Evolutionary conservation across 2,888 invertebrate species (phyloP).

Genomic region (Pristionchus fissidentatus): DNA sequence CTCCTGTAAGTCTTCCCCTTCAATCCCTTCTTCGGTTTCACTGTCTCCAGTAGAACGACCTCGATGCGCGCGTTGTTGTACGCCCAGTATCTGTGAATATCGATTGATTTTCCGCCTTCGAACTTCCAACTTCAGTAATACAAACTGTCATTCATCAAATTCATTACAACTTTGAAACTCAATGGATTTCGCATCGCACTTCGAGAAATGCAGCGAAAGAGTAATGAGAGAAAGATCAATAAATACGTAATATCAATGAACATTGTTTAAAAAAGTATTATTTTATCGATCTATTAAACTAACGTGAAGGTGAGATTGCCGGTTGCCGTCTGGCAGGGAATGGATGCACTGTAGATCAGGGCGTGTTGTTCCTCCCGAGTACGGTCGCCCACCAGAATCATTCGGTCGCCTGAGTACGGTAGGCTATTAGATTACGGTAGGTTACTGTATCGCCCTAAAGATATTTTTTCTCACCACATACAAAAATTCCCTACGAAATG

Average conservation of each 20-base stretch:
- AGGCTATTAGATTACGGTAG: neutral
- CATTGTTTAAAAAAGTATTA: neutral
- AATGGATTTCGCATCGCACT: too few species aligned
- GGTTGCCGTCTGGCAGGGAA: conserved; percentile 72
- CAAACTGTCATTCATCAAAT: too few species aligned
- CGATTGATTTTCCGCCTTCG: too few species aligned
- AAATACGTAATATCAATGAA: neutral
- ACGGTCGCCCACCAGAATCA: conserved; percentile 65
- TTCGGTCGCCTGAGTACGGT: conserved; percentile 55
- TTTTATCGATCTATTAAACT: conserved; percentile 25
- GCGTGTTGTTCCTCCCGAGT: conserved; percentile 70
- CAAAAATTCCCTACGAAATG: neutral
- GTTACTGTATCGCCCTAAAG: neutral
- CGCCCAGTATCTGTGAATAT: conserved; percentile 71
- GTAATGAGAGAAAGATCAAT: neutral
- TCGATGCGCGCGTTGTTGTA: conserved; percentile 74
- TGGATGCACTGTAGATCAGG: conserved; percentile 70
- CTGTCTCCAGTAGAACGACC: conserved; percentile 68
- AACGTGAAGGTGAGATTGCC: conserved; percentile 74
- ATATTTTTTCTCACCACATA: neutral
- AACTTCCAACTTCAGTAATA: too few species aligned
- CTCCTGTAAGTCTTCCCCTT: conserved; percentile 50
- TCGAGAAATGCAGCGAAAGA: neutral
- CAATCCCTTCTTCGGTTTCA: conserved; percentile 45
- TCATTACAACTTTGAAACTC: too few species aligned